Percentiles rank a stretch among this genome's conserved stretches.
Evolutionary conservation across 2,113 vertebrate genomes (phyloP).

Genomic region (Phasianus colchicus): DNA sequence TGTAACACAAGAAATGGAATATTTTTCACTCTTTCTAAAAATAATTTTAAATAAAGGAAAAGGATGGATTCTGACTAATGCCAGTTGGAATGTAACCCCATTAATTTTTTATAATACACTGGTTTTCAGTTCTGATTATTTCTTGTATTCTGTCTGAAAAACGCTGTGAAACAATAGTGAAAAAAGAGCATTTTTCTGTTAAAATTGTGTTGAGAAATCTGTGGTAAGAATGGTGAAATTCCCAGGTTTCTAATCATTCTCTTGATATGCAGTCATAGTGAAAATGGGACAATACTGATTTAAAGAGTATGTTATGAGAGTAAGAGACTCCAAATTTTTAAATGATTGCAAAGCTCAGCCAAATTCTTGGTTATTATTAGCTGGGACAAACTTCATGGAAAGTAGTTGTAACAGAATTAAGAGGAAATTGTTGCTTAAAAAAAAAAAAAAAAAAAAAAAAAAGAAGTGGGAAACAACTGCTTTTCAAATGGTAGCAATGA

Average conservation of each 20-base stretch:
- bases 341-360: not conserved
- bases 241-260: not conserved
- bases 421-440: not conserved
- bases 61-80: not conserved
- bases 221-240: not conserved
- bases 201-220: not conserved
- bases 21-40: not conserved
- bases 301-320: not conserved
- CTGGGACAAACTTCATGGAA: not conserved
- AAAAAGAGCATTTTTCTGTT: not conserved
- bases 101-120: not conserved
- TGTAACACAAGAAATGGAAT: not conserved
- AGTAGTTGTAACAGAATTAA: not conserved
- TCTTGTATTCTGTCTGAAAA: not conserved
- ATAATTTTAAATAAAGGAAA: not conserved
- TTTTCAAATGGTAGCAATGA: not conserved
- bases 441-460: not conserved
- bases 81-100: not conserved
- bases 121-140: not conserved
- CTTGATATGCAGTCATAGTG: not conserved
- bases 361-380: conserved; percentile 5
- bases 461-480: not conserved
- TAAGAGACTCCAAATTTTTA: not conserved
- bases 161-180: not conserved
- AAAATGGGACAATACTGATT: not conserved